Evolutionary conservation across 1,140 invertebrate species (phyloP).

Genomic region (Platyscapa corneri): DNA sequence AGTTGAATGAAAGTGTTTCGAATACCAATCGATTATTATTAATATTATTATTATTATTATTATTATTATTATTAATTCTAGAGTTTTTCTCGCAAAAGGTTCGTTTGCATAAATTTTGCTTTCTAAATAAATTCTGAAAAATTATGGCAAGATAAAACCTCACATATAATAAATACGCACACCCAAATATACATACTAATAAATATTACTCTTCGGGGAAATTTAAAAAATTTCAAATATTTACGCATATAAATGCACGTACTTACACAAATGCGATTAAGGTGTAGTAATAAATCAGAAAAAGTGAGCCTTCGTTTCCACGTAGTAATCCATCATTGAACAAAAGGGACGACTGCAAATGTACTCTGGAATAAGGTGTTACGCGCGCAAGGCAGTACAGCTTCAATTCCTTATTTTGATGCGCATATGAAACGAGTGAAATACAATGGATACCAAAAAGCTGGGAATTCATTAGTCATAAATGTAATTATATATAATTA

Average conservation of each 20-base stretch:
- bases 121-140: background rate
- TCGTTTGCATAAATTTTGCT: no score
- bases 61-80: no score
- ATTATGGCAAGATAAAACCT: background rate
- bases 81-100: no score
- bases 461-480: background rate
- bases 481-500: background rate
- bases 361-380: background rate
- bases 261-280: background rate
- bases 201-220: background rate
- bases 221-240: background rate
- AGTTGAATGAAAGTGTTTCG: no score
- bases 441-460: background rate
- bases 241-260: background rate
- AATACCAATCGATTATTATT: no score
- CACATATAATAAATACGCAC: background rate
- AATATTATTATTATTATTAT: no score
- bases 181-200: background rate
- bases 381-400: background rate
- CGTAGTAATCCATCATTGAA: background rate
- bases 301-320: background rate
- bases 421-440: background rate
- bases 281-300: background rate
- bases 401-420: background rate
- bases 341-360: background rate